Evolutionary conservation across 2,888 invertebrate species (phyloP).

Genomic region (Neoascia interrupta): DNA sequence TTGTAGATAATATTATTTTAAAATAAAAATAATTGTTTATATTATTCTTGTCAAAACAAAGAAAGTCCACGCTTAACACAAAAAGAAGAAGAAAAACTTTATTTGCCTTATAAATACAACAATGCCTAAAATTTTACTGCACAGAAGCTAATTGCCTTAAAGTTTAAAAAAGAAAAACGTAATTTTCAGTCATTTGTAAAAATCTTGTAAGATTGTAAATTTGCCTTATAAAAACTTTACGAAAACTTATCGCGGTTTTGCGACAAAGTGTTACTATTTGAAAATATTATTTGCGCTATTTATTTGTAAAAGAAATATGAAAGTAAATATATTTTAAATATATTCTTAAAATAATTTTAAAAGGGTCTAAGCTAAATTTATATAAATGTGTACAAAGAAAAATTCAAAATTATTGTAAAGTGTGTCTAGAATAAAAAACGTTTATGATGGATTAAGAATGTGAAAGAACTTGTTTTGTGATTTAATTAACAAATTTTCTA

Average conservation of each 20-base stretch:
- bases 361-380: background rate
- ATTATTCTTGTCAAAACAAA: background rate
- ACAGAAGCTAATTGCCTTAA: slow-evolving; percentile 52
- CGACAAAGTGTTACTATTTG: slow-evolving; percentile 25
- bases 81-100: too few relatives aligned
- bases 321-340: slow-evolving; percentile 31
- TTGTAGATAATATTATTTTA: slow-evolving; percentile 20
- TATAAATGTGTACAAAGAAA: slow-evolving; percentile 57
- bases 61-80: too few relatives aligned
- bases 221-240: slow-evolving; percentile 42
- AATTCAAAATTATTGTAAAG: slow-evolving; percentile 38
- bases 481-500: too few relatives aligned
- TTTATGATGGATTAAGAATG: slow-evolving; percentile 61
- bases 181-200: slow-evolving; percentile 8
- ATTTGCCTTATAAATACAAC: slow-evolving; percentile 42
- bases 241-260: slow-evolving; percentile 50
- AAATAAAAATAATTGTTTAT: slow-evolving; percentile 1
- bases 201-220: background rate
- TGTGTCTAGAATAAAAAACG: slow-evolving; percentile 57
- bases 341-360: slow-evolving; percentile 17
- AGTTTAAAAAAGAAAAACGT: slow-evolving; percentile 45
- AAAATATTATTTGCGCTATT: slow-evolving; percentile 50
- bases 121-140: slow-evolving; percentile 43
- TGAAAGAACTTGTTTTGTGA: slow-evolving; percentile 58
- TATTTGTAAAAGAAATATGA: background rate